These are phyloP conservation scores for Troilus luridus DNA, from an alignment of 2,888 invertebrate genomes.

Conservation along the genomic window DNA sequence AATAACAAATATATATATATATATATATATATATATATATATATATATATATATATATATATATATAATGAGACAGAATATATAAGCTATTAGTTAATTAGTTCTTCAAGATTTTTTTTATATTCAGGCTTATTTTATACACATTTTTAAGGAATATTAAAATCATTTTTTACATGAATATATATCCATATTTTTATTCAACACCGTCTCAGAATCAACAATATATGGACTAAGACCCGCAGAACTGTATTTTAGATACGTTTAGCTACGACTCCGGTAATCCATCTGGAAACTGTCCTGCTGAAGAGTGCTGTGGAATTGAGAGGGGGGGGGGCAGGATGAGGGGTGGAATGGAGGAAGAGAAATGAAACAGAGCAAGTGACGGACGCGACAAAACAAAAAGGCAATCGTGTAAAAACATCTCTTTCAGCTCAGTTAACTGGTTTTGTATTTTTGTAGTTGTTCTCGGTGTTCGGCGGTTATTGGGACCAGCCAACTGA, in stretches of 20 bases:
- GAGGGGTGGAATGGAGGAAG: background rate
- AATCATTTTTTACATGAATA: too few relatives aligned
- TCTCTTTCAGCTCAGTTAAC: constrained; percentile 39
- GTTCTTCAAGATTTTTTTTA: too few relatives aligned
- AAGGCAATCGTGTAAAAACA: constrained; percentile 30
- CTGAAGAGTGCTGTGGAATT: background rate
- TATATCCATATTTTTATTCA: too few relatives aligned
- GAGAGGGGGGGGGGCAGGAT: background rate
- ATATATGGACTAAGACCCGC: background rate
- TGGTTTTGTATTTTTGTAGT: constrained; percentile 32
- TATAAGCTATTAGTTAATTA: too few relatives aligned
- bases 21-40: too few relatives aligned
- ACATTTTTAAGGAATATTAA: too few relatives aligned
- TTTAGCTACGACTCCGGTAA: background rate
- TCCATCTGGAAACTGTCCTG: background rate
- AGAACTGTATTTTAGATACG: background rate
- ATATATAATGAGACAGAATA: too few relatives aligned
- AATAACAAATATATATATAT: too few relatives aligned
- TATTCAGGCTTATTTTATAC: too few relatives aligned
- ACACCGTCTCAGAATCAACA: too few relatives aligned
- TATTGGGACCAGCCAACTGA: background rate
- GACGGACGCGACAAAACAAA: background rate
- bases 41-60: too few relatives aligned
- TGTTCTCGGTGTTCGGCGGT: background rate
- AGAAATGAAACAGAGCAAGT: background rate